Base-by-base conservation (phyloP, 1,140 invertebrate genomes). In the Lepidostoma basale region DNA sequence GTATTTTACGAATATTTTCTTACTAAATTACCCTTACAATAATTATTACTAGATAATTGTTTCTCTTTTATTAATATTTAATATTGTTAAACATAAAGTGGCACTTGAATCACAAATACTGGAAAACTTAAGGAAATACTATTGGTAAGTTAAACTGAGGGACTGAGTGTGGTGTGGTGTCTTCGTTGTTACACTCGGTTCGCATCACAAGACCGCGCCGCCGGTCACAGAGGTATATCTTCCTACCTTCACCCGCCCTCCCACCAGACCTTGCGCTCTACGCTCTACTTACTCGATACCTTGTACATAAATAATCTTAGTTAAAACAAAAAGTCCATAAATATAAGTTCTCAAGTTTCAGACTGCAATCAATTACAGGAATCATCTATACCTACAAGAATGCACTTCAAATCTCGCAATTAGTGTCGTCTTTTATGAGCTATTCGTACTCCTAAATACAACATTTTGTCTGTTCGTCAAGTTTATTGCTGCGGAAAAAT, bases 91-190 rank as follows among this genome's bases (percentile, higher is more conserved):
- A 84, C 81, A 82, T 83, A 84, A 84, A 84, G 82, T 84, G 82
- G 82, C 82, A 84, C 82, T 84, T 84, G 81, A 84, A 84, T 84
- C 82, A 84, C 82, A 84, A 84, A 84, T 84, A 84, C 82, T 84
- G 82, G 82, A 84, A 84, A 78, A 83, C 82, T 83, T 83, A 78
- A 80, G 82, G 79, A 82, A 82, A 82, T 78, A 77, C 76, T 75
- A 76, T 70, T 73, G 76, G 76, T 73, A 73, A 67, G 75, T 74
- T 68, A 70, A 68, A 73, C 73, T 70, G 49, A 52, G 62, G 52
- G 40, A 47, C 22, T 45, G 42, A 54, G 66, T 18, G 59, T 26
- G 36, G 42, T 12, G 42, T 25, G 33, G 16, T 25, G 39, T 60
- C 30, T 42, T 60, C 39, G 39, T 56, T 56, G 26, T 39, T 74